Conservation (phyloP, 2,797 vertebrate species). For the Cossypha dichroa region DNA sequence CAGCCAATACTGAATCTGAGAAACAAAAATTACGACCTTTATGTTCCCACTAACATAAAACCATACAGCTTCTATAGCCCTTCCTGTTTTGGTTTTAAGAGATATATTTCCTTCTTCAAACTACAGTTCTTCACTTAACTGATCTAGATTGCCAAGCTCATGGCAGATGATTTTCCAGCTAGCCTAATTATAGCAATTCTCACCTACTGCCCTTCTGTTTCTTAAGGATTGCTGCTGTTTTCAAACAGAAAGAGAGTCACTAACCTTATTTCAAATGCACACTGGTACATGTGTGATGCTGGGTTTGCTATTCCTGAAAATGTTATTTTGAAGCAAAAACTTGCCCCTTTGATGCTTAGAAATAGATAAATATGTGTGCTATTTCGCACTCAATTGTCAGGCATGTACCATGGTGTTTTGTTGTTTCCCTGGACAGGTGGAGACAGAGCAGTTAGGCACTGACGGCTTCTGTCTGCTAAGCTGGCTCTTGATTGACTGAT, state of each 20-base stretch:
- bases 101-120: not conserved
- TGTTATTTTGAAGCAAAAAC: not conserved
- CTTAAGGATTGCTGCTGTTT: not conserved
- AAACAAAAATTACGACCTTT: not conserved
- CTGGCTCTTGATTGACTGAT: constrained; percentile 74
- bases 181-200: not conserved
- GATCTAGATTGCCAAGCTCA: not conserved
- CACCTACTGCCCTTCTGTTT: not conserved
- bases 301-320: not conserved
- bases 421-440: constrained; percentile 57
- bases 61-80: not conserved
- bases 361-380: not conserved
- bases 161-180: not conserved
- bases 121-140: not conserved
- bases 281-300: not conserved
- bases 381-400: constrained; percentile 60
- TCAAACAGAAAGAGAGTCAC: not conserved
- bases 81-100: not conserved
- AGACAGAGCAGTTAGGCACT: constrained; percentile 55
- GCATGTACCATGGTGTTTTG: constrained; percentile 56
- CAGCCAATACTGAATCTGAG: not conserved
- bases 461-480: constrained; percentile 65
- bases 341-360: not conserved
- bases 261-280: not conserved
- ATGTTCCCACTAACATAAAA: not conserved